Evolutionary conservation across 2,888 invertebrate genomes (phyloP).

Genomic region (Campopleginae sp.): DNA sequence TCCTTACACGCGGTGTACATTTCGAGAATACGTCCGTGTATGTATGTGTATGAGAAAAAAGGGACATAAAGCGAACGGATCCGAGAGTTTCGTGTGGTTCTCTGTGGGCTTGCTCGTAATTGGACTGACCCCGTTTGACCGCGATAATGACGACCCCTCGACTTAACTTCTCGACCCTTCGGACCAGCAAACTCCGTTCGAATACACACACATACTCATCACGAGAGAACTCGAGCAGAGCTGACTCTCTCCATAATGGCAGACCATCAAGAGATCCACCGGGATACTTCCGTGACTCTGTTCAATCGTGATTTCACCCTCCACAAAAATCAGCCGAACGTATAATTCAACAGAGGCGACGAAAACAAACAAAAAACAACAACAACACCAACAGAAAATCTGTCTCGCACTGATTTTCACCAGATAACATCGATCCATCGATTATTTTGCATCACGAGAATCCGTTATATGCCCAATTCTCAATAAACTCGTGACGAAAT

Average conservation of each 20-base stretch:
- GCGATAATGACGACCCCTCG: slow-evolving; percentile 78
- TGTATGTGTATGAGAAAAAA: slow-evolving; percentile 16
- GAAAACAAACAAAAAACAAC: slow-evolving; percentile 15
- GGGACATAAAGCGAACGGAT: slow-evolving; percentile 38
- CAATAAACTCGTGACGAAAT: slow-evolving; percentile 28
- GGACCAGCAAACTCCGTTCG: slow-evolving; percentile 54
- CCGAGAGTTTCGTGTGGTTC: slow-evolving; percentile 55
- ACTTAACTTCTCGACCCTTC: slow-evolving; percentile 69
- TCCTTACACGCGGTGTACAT: slow-evolving; percentile 48
- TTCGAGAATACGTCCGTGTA: not conserved
- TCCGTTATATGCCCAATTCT: slow-evolving; percentile 34
- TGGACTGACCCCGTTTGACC: slow-evolving; percentile 81
- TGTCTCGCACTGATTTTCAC: slow-evolving; percentile 32
- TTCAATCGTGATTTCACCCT: slow-evolving; percentile 57
- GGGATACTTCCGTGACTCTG: slow-evolving; percentile 55
- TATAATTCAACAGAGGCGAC: slow-evolving; percentile 23
- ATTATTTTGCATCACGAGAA: slow-evolving; percentile 23
- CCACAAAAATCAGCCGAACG: slow-evolving; percentile 12
- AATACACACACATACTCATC: slow-evolving; percentile 52
- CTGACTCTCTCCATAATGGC: slow-evolving; percentile 49
- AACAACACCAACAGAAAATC: not conserved
- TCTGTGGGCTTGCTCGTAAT: slow-evolving; percentile 73
- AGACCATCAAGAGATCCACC: slow-evolving; percentile 50
- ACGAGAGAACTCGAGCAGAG: slow-evolving; percentile 60
- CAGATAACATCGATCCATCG: slow-evolving; percentile 10